Evolutionary conservation across 2,113 vertebrate genomes (phyloP).

Genomic region (Tonatia bakeri): DNA sequence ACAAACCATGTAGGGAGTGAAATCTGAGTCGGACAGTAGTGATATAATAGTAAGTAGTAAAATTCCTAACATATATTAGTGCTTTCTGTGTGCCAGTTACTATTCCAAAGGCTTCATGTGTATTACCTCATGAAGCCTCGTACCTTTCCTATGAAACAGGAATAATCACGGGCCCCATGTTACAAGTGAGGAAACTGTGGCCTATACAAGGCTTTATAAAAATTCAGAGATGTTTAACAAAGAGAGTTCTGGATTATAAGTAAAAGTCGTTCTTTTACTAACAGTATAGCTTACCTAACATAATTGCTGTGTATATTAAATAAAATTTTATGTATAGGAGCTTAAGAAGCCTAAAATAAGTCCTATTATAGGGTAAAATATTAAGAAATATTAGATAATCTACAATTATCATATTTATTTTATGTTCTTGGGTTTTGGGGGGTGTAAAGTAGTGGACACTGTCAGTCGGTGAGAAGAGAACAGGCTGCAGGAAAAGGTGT

Average conservation of each 20-base stretch:
- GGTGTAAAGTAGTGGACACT: background rate
- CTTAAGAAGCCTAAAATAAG: background rate
- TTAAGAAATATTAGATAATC: background rate
- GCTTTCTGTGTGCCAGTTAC: background rate
- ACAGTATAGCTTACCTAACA: background rate
- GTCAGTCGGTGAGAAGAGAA: background rate
- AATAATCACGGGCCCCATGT: background rate
- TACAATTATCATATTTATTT: background rate
- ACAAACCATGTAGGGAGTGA: background rate
- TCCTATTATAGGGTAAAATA: background rate
- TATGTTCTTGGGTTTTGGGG: background rate
- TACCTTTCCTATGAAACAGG: background rate
- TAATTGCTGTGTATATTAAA: background rate
- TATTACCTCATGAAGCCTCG: background rate
- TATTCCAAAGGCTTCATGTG: background rate
- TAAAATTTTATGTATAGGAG: background rate
- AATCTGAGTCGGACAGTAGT: background rate
- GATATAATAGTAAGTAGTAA: background rate
- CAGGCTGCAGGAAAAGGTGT: background rate
- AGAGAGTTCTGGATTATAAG: background rate
- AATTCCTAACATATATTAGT: background rate
- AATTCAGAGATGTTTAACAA: background rate
- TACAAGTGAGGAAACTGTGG: background rate
- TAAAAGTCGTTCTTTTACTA: background rate
- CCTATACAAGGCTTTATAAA: background rate